phyloP scores from a whole-genome alignment of 2,113 vertebrate genomes.

The Sterrhoptilus dennistouni region DNA sequence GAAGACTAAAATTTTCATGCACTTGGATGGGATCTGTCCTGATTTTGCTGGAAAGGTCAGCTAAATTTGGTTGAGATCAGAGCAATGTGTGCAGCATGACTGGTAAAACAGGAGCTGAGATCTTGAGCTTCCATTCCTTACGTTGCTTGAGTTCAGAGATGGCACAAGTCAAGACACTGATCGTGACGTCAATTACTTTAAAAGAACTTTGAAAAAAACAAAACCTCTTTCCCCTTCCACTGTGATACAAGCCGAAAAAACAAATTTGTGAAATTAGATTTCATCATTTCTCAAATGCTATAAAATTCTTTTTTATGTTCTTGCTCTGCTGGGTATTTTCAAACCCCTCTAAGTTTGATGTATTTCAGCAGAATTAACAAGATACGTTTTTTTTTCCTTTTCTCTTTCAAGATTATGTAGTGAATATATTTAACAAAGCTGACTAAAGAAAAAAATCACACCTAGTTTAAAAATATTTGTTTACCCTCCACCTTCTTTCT shows the following conservation, averaged over 20 bases:
- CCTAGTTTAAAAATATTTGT: not conserved
- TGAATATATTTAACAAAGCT: not conserved
- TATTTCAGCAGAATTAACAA: not conserved
- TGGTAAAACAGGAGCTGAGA: not conserved
- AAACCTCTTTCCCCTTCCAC: not conserved
- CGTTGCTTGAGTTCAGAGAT: not conserved
- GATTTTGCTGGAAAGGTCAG: not conserved
- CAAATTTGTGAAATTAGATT: not conserved
- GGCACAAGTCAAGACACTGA: not conserved
- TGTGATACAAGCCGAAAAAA: accelerated
- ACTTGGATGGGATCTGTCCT: not conserved
- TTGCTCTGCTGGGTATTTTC: not conserved
- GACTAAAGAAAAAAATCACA: not conserved
- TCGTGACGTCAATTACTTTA: not conserved
- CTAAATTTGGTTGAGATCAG: not conserved
- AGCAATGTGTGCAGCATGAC: not conserved
- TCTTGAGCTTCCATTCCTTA: not conserved
- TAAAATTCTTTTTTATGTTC: not conserved
- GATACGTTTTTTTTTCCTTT: accelerated
- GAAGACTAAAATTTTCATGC: not conserved
- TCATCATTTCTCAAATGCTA: not conserved
- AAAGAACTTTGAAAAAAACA: not conserved
- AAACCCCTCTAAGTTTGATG: not conserved
- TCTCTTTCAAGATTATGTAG: not conserved
- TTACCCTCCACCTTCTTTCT: not conserved